phyloP scores from a whole-genome alignment of 2,888 invertebrate species.

The Callinectes sapidus region DNA sequence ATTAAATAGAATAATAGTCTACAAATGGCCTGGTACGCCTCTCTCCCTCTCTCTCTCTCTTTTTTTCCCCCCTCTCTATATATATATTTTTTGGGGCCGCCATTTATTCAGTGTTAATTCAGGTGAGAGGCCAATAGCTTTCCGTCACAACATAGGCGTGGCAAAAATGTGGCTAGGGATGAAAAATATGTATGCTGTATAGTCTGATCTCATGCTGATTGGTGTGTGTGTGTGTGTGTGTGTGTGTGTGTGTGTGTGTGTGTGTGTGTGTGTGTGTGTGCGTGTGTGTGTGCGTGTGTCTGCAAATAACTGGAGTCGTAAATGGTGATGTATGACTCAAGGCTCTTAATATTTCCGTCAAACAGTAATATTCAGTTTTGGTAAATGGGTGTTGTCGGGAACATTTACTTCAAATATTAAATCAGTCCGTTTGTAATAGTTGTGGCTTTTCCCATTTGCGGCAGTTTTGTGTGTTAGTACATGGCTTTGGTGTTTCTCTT shows the following conservation, averaged over 20 bases:
- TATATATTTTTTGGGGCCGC: neutral
- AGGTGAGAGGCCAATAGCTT: slow-evolving; percentile 8
- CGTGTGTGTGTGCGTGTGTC: slow-evolving; percentile 1
- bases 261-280: neutral
- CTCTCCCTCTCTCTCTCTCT: too few species aligned
- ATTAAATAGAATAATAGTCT: slow-evolving; percentile 49
- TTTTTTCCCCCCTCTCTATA: neutral
- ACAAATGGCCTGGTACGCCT: slow-evolving; percentile 30
- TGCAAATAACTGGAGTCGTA: neutral
- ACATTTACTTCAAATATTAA: neutral
- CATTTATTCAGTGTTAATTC: slow-evolving; percentile 31
- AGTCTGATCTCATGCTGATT: neutral
- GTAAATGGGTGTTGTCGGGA: too few species aligned
- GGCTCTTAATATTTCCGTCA: slow-evolving; percentile 1
- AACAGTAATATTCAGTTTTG: neutral
- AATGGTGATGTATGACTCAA: neutral
- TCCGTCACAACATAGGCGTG: neutral
- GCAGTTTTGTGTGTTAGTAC: too few species aligned
- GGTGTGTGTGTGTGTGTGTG: neutral
- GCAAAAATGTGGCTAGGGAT: slow-evolving; percentile 5
- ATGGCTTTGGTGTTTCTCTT: too few species aligned
- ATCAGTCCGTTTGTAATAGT: neutral
- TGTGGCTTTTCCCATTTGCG: neutral
- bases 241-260: slow-evolving; percentile 14
- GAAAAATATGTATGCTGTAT: slow-evolving; percentile 15